Base-by-base conservation (phyloP, 2,888 invertebrate genomes). In the Aphodius granarius region DNA sequence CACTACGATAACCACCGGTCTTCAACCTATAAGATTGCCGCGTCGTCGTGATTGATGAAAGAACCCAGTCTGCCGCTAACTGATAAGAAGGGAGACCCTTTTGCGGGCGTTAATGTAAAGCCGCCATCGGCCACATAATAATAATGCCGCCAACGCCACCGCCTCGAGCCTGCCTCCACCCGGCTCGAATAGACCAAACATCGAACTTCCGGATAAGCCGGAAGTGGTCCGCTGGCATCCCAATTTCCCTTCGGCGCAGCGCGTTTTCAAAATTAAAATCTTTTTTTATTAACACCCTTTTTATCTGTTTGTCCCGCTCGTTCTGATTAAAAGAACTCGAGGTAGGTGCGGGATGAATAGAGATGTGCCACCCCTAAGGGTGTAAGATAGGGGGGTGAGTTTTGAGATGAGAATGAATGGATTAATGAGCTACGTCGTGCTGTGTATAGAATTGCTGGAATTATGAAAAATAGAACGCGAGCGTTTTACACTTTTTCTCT, bases 11-110 rank as follows among this genome's bases (percentile, higher is more conserved):
- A 43, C 43, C 43, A 43, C 43, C 68, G 73, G 73, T 72, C 75
- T 72, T 64, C 76, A 75, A 75, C 74, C 74, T 74, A 74, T 74
- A 74, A 74, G 68, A 72, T 73, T 76, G 73, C 76, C 76, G 9
- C 43, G 43, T n/a, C n/a, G n/a, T n/a, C 43, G 13, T 43, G 43
- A 43, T 43, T 43, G 43, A 43, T 43, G 43, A 43, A 43, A 19
- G 71, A 22, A 63, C 63, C 66, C 17, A 70, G 66, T 63, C 9
- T 68, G 68, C 17, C 63, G 70, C 21, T 68, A 63, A 74, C 68
- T 68, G 73, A 66, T 73, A 66, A 66, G 22, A 21, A 18, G 21
- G 64, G 23, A 23, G 21, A n/a, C 16, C 18, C 43, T 43, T 43
- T 43, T 43, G 43, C 43, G 43, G 3, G 43, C 43, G 63, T 20